These are phyloP conservation scores for Anastrepha ludens DNA, from an alignment of 1,140 invertebrate genomes.

Conservation along the genomic window DNA sequence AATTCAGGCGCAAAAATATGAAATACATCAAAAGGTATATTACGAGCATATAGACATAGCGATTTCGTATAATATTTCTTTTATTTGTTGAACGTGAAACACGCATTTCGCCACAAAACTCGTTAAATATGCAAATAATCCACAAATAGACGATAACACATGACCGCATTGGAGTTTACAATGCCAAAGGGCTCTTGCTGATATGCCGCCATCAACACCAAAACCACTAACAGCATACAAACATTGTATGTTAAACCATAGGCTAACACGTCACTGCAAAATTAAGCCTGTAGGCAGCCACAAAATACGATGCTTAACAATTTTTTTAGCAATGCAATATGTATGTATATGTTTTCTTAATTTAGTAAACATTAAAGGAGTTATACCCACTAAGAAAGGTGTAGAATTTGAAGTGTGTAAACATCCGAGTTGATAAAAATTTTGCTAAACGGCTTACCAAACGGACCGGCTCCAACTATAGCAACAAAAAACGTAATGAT, in stretches of 20 bases:
- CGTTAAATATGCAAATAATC: constrained; percentile 44
- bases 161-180: constrained; percentile 39
- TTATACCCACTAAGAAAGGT: no score
- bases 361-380: not conserved
- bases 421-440: constrained; percentile 6
- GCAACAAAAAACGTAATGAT: not conserved
- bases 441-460: constrained; percentile 6
- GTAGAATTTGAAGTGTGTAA: not conserved
- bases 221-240: not conserved
- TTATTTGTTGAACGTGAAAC: not conserved
- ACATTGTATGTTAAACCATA: not conserved
- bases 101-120: constrained; percentile 30
- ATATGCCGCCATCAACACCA: constrained; percentile 3
- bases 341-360: not conserved
- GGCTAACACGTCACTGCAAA: not conserved
- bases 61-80: not conserved
- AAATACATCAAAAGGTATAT: not conserved
- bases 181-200: constrained; percentile 24
- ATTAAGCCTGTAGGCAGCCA: not conserved
- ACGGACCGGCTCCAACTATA: not conserved
- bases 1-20: not conserved
- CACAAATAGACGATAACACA: constrained; percentile 32
- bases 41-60: not conserved
- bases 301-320: not conserved
- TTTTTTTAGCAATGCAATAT: not conserved